Percentiles rank a stretch among this genome's conserved stretches.
These are phyloP conservation scores for Diaphora mendica DNA, from an alignment of 2,888 invertebrate genomes.

Conservation along the genomic window DNA sequence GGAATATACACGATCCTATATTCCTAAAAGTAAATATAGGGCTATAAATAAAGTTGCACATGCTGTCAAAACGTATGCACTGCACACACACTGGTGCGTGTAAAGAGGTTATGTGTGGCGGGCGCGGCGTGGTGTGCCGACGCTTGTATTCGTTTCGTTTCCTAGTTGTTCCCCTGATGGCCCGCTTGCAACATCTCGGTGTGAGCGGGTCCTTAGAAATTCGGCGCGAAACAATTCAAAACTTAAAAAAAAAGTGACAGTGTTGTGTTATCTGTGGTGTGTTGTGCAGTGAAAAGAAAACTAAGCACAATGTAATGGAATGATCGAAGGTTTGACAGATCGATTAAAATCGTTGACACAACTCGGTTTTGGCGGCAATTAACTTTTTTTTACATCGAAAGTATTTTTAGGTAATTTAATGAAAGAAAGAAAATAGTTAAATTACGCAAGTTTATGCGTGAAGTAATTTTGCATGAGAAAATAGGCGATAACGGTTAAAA, in stretches of 20 bases:
- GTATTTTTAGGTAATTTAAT: constrained; percentile 39
- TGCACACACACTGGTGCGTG: constrained; percentile 61
- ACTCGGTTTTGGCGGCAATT: constrained; percentile 55
- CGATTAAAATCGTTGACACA: constrained; percentile 52
- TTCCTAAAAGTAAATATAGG: no score
- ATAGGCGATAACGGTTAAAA: constrained; percentile 52
- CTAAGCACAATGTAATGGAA: constrained; percentile 50
- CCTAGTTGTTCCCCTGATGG: constrained; percentile 84
- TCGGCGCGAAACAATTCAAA: constrained; percentile 71
- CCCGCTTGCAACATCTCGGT: constrained; percentile 82
- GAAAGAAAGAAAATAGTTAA: constrained; percentile 47
- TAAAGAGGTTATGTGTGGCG: constrained; percentile 58
- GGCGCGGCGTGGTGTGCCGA: constrained; percentile 66
- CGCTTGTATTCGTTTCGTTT: constrained; percentile 80
- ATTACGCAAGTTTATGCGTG: constrained; percentile 55
- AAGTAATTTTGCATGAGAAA: constrained; percentile 57
- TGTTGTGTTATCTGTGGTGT: constrained; percentile 50
- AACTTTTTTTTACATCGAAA: constrained; percentile 26
- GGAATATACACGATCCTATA: constrained; percentile 39
- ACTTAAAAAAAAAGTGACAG: constrained; percentile 39
- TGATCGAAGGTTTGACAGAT: constrained; percentile 59
- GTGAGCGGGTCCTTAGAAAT: constrained; percentile 82
- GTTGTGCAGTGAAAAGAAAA: constrained; percentile 53
- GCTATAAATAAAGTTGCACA: constrained; percentile 74
- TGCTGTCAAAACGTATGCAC: constrained; percentile 78